phyloP scores from a whole-genome alignment of 2,888 invertebrate species.

The Piscicola geometra region DNA sequence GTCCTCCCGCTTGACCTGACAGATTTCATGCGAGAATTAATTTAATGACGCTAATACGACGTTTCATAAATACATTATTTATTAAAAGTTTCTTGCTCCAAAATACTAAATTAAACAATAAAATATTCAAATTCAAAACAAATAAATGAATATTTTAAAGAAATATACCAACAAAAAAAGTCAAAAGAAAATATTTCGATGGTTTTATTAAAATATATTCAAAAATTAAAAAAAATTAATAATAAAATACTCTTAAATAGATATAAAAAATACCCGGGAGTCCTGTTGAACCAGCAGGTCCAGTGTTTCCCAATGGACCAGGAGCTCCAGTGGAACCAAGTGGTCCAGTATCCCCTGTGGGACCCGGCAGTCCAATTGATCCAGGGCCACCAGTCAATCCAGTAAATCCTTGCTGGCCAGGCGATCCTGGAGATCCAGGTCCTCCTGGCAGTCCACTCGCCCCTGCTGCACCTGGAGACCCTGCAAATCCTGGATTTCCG shows the following conservation, averaged over 20 bases:
- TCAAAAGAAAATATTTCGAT: too few species aligned
- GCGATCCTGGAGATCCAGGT: constrained; percentile 35
- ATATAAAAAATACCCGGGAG: not conserved
- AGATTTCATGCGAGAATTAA: too few species aligned
- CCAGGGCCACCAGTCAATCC: constrained; percentile 12
- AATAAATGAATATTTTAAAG: too few species aligned
- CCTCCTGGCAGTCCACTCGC: constrained; percentile 33
- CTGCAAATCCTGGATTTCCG: constrained; percentile 36
- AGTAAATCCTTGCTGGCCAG: constrained; percentile 26
- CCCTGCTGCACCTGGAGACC: constrained; percentile 30
- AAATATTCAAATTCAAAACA: too few species aligned
- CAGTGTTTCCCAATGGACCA: constrained; percentile 6
- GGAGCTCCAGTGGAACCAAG: constrained; percentile 18
- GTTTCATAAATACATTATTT: too few species aligned
- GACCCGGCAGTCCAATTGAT: constrained; percentile 5
- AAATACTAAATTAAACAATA: too few species aligned
- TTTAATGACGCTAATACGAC: too few species aligned
- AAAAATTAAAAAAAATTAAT: too few species aligned
- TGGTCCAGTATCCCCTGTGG: not conserved
- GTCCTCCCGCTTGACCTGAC: constrained; percentile 21
- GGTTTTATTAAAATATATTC: too few species aligned
- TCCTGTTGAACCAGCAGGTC: not conserved
- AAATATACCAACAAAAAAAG: too few species aligned
- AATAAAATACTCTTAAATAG: too few species aligned
- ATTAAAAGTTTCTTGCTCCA: too few species aligned